Base-by-base conservation (phyloP, 2,888 invertebrate species). In the Synergus umbraculus region DNA sequence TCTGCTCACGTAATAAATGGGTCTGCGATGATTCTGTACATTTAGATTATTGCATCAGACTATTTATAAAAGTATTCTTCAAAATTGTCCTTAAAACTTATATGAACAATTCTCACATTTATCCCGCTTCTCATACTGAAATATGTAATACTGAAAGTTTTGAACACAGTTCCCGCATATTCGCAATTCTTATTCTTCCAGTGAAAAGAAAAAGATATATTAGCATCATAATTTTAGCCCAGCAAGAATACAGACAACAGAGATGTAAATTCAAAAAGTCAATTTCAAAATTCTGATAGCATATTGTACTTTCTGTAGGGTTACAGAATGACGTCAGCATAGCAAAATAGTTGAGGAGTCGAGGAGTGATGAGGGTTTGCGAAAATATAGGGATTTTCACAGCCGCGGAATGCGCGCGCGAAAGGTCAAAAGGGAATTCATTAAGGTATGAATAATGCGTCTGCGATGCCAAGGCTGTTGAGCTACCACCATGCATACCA, bases 391-490 rank as follows among this genome's bases (percentile, higher is more conserved):
- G 81, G 82, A 83, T 83, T 82, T 83, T 85, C 81, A 69, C 46
- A 69, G 81, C 82, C 80, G 79, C 81, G 82, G 82, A 82, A 79
- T 81, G 82, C 81, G 80, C 81, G 80, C 81, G 82, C 83, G 82
- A 82, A 82, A 86, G 84, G 83, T 85, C 86, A 85, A 87, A 88
- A 88, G 88, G 88, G 90, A 91, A 91, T 91, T 91, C 90, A 90
- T 91, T 90, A 91, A 89, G 90, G 89, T 91, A 91, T 91, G 91
- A 91, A 90, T 91, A 91, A 91, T 89, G 90, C 90, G 91, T 91
- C 90, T 90, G 90, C 90, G 90, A 91, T 90, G 91, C 90, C 90
- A 91, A 91, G 91, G 90, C 89, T 90, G 89, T 86, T 86, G 84
- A 82, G 87, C 86, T 86, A 88, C 86, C 85, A 87, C 87, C 88